Evolutionary conservation across 2,113 vertebrate species (phyloP).

Genomic region (cat (Felis catus)): F.catus_Fca126_mat1.0 CM031412.1:130349501-130350000

Average conservation of each 20-base stretch:
- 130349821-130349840: no score
- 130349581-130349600: background rate
- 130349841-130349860: no score
- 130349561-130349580: background rate
- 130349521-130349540: background rate
- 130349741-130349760: background rate
- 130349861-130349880: no score
- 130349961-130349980: no score
- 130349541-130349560: background rate
- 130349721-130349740: background rate
- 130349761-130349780: no score
- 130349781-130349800: no score
- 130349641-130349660: background rate
- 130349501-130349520: background rate
- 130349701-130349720: background rate
- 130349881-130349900: no score
- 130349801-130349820: no score
- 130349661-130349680: background rate
- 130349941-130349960: no score
- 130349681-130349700: conserved; percentile 17
- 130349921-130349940: no score
- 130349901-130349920: no score
- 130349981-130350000: background rate
- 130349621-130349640: background rate
- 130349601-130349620: conserved; percentile 5